Conservation (phyloP, 2,113 vertebrate genomes). For the Columba janthina region DNA sequence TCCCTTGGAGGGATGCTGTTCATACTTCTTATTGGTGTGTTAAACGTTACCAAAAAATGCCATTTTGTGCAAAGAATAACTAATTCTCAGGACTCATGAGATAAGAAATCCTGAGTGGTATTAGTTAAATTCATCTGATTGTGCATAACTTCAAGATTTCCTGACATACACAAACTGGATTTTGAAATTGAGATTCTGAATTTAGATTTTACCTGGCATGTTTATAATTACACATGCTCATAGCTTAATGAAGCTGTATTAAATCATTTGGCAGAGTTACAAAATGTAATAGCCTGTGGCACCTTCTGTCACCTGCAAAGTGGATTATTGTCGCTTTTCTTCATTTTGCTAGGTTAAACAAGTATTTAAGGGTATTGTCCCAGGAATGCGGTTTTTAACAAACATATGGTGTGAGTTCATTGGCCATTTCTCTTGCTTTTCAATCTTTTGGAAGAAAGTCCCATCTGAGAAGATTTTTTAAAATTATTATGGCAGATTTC, state of each 20-base stretch:
- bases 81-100: background rate
- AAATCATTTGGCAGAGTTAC: background rate
- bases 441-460: background rate
- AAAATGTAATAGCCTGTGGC: background rate
- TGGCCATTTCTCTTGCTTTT: background rate
- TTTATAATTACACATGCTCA: background rate
- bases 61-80: background rate
- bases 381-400: background rate
- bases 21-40: background rate
- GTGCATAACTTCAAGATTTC: background rate
- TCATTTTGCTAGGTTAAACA: constrained; percentile 17
- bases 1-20: background rate
- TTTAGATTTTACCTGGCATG: background rate
- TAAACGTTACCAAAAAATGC: background rate
- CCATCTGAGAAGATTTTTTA: background rate
- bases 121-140: background rate
- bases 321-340: background rate
- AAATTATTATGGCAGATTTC: background rate
- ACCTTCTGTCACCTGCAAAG: background rate
- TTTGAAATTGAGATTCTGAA: background rate
- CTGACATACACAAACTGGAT: background rate
- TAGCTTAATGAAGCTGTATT: background rate
- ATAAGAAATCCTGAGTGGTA: background rate
- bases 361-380: background rate
- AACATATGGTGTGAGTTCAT: background rate